Percentiles rank a stretch among this genome's conserved stretches.
phyloP scores from a whole-genome alignment of 2,113 vertebrate genomes.

The Uria aalge region DNA sequence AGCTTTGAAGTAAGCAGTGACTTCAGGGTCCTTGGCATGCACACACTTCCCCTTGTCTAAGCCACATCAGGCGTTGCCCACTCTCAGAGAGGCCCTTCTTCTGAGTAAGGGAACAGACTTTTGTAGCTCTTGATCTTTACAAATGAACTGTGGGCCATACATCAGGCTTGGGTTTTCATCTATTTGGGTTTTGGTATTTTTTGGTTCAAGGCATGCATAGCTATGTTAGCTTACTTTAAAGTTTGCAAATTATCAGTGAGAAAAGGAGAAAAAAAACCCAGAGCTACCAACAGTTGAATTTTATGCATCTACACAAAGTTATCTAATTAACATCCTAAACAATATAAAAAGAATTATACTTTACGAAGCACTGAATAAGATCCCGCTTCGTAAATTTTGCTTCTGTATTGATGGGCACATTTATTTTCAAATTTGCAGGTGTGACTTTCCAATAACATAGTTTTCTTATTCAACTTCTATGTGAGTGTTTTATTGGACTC shows the following conservation, averaged over 20 bases:
- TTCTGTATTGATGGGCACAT: background rate
- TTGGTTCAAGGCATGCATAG: background rate
- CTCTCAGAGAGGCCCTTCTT: constrained; percentile 51
- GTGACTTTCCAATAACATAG: background rate
- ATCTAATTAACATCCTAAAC: background rate
- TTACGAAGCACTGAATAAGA: background rate
- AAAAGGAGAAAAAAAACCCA: background rate
- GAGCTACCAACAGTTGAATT: background rate
- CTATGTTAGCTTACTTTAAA: background rate
- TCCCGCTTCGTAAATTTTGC: background rate
- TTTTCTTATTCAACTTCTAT: background rate
- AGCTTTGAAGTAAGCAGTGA: constrained; percentile 81
- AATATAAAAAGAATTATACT: background rate
- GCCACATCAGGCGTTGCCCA: constrained; percentile 51
- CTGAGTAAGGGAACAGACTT: constrained; percentile 15
- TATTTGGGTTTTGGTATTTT: background rate
- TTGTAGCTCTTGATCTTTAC: background rate
- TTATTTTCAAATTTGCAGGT: background rate
- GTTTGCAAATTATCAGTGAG: background rate
- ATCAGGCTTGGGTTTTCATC: background rate
- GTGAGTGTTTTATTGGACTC: background rate
- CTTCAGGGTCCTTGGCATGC: constrained; percentile 75
- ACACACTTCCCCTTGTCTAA: constrained; percentile 71
- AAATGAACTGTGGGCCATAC: background rate
- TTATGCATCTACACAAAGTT: background rate